phyloP scores from a whole-genome alignment of 2,888 invertebrate species.

The Agonopterix subpropinquella region DNA sequence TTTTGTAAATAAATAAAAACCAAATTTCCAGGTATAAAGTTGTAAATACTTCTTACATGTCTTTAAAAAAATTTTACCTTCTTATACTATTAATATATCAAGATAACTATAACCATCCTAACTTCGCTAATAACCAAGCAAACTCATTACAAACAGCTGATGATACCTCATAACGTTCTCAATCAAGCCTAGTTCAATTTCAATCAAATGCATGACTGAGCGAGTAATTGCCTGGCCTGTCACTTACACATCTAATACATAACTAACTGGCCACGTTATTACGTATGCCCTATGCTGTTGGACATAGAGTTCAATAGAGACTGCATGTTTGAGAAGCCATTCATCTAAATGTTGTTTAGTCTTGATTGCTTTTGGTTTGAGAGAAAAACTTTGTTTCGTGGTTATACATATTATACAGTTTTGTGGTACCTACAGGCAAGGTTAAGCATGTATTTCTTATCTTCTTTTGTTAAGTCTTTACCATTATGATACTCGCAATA shows the following conservation, averaged over 20 bases:
- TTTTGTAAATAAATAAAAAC: too few species aligned
- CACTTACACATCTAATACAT: slow-evolving; percentile 26
- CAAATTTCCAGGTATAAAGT: too few species aligned
- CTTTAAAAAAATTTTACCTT: too few species aligned
- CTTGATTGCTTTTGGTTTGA: background rate
- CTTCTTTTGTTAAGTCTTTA: too few species aligned
- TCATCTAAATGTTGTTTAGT: background rate
- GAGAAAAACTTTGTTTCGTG: background rate
- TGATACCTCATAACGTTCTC: slow-evolving; percentile 27
- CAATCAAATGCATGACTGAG: slow-evolving; percentile 41
- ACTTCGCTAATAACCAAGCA: background rate
- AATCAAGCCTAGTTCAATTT: slow-evolving; percentile 45
- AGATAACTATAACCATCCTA: background rate
- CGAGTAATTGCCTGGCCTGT: slow-evolving; percentile 36
- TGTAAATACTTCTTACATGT: too few species aligned
- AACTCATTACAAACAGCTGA: background rate
- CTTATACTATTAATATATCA: too few species aligned
- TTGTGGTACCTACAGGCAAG: background rate
- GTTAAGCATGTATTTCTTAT: background rate
- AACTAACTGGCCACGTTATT: background rate
- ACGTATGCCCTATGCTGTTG: too few species aligned
- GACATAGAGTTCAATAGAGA: background rate
- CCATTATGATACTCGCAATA: too few species aligned
- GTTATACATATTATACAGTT: background rate
- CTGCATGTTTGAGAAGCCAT: background rate